phyloP scores from a whole-genome alignment of 1,140 invertebrate genomes.

The Agrypnia vestita region DNA sequence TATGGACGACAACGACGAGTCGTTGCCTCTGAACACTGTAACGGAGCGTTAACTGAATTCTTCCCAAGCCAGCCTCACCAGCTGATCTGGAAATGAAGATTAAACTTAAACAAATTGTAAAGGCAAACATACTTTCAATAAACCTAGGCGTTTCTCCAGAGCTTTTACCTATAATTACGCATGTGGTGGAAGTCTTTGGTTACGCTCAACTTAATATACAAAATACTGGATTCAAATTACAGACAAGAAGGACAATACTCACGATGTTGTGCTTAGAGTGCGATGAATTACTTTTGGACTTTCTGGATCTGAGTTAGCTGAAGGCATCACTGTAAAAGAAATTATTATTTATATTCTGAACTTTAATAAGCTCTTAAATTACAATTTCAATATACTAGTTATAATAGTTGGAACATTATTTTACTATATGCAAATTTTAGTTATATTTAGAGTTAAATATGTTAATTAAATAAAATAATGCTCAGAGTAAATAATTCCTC shows the following conservation, averaged over 20 bases:
- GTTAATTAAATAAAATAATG: too few species aligned
- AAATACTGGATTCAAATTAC: neutral
- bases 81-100: slow-evolving; percentile 68
- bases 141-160: too few species aligned
- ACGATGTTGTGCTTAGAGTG: slow-evolving; percentile 70
- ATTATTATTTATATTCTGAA: neutral
- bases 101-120: neutral
- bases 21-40: slow-evolving; percentile 89
- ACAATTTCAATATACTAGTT: too few species aligned
- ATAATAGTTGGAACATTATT: too few species aligned
- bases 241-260: slow-evolving; percentile 55
- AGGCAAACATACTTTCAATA: neutral
- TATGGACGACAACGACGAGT: slow-evolving; percentile 88
- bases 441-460: too few species aligned
- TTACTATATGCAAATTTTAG: too few species aligned
- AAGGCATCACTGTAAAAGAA: slow-evolving; percentile 46
- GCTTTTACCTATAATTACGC: too few species aligned
- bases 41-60: slow-evolving; percentile 89
- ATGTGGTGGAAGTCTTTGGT: neutral
- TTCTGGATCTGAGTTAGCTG: slow-evolving; percentile 53
- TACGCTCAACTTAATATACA: neutral
- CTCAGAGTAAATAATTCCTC: too few species aligned
- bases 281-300: slow-evolving; percentile 69
- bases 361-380: too few species aligned
- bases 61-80: slow-evolving; percentile 82